A percentile compares a stretch with the other conserved stretches of the same genome.
These are phyloP conservation scores for Sinocyclocheilus grahami DNA, from an alignment of 2,113 vertebrate genomes.

Conservation along the genomic window DNA sequence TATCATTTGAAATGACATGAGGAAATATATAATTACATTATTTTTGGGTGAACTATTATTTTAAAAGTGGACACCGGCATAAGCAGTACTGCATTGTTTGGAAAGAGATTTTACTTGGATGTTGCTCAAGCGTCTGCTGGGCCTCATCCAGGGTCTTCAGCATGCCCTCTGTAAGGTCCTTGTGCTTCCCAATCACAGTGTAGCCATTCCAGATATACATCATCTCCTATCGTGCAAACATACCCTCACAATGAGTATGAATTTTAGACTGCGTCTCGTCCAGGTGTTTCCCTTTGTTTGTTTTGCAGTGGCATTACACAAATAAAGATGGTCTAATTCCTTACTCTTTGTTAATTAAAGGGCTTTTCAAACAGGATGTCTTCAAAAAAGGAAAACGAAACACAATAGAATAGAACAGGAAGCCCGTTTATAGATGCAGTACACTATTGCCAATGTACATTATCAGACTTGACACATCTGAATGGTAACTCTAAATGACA, in stretches of 20 bases:
- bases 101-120: conserved; percentile 77
- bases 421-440: background rate
- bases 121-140: conserved; percentile 79
- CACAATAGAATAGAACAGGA: conserved; percentile 1
- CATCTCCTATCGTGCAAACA: conserved; percentile 85
- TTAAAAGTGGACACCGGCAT: background rate
- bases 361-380: background rate
- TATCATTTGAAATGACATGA: background rate
- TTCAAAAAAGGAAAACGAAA: background rate
- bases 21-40: background rate
- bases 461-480: background rate
- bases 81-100: background rate
- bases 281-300: conserved; percentile 28
- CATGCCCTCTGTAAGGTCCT: conserved; percentile 89
- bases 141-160: conserved; percentile 86
- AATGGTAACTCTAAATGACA: background rate
- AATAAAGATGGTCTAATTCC: conserved; percentile 4
- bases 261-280: background rate
- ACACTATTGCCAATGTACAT: background rate
- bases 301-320: background rate
- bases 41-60: background rate
- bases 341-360: conserved; percentile 16
- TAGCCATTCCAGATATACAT: conserved; percentile 99
- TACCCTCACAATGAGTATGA: background rate
- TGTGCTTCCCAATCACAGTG: conserved; percentile 93